A percentile compares a stretch with the other conserved stretches of the same genome.
These are phyloP conservation scores for Vannuccia rotundouncinata DNA, from an alignment of 2,888 invertebrate species.

Conservation along the genomic window DNA sequence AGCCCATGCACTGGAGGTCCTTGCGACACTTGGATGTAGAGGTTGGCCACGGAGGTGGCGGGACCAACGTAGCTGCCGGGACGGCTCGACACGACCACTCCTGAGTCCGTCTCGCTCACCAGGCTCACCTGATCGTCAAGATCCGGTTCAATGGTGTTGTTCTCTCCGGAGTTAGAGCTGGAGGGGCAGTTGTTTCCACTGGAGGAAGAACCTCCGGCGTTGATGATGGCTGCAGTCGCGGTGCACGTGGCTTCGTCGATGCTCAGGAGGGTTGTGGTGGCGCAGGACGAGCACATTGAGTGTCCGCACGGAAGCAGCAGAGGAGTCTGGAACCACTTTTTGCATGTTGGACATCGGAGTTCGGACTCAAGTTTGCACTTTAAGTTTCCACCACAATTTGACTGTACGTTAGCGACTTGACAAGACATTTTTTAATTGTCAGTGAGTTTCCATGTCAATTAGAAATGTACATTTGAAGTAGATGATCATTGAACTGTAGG, in stretches of 20 bases:
- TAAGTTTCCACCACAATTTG: not conserved
- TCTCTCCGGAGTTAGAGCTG: too few species aligned
- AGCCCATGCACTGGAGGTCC: not conserved
- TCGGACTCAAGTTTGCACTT: too few species aligned
- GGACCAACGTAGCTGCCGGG: constrained; percentile 7
- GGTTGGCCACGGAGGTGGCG: not conserved
- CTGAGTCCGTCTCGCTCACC: constrained; percentile 87
- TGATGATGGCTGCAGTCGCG: not conserved
- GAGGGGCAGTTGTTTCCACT: constrained; percentile 4
- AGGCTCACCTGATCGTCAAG: constrained; percentile 83
- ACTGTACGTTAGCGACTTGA: not conserved
- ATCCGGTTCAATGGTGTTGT: not conserved
- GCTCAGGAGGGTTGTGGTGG: not conserved
- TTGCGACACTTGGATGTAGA: not conserved
- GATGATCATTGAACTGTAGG: too few species aligned
- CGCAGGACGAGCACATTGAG: constrained; percentile 31
- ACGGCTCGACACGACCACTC: constrained; percentile 65
- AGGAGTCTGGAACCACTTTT: constrained; percentile 29
- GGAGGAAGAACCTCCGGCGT: too few species aligned
- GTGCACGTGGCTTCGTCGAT: constrained; percentile 9
- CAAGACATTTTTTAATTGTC: too few species aligned
- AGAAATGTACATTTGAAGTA: too few species aligned
- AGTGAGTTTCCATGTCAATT: too few species aligned
- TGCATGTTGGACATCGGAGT: constrained; percentile 34
- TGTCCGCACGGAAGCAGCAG: constrained; percentile 35